A percentile compares a stretch with the other conserved stretches of the same genome.
Evolutionary conservation across 2,113 vertebrate genomes (phyloP).

Genomic region (Malurus melanocephalus): DNA sequence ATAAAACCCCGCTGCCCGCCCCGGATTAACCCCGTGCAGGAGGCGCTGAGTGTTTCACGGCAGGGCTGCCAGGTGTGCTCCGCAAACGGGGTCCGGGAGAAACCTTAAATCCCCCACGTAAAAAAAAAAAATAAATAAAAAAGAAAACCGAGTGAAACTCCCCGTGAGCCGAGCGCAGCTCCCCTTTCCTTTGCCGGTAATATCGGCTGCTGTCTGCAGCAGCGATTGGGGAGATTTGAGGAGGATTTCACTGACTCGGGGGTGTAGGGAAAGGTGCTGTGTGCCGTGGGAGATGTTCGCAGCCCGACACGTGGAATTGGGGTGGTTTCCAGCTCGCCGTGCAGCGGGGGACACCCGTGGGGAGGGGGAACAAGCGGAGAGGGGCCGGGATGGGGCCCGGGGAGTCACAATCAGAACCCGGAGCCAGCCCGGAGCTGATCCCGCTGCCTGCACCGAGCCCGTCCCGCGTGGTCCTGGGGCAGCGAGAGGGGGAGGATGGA

Average conservation of each 20-base stretch:
- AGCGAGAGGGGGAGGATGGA: accelerated
- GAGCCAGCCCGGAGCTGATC: background rate
- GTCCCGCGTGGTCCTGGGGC: background rate
- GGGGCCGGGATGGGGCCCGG: background rate
- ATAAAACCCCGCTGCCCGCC: background rate
- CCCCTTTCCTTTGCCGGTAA: background rate
- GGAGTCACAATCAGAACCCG: background rate
- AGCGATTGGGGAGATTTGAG: background rate
- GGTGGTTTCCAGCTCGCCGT: background rate
- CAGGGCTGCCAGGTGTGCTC: background rate
- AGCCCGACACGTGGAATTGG: background rate
- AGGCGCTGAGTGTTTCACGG: background rate
- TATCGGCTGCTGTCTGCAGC: background rate
- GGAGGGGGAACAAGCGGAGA: no score
- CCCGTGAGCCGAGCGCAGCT: background rate
- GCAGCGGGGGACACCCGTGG: background rate
- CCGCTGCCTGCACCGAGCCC: background rate
- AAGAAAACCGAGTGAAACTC: background rate
- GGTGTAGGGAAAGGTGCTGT: background rate
- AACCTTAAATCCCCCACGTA: background rate
- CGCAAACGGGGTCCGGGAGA: background rate
- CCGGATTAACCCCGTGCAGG: background rate
- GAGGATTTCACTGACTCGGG: background rate
- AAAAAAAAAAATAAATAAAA: background rate
- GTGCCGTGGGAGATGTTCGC: background rate